Conservation (phyloP, 2,888 invertebrate genomes). For the Quadroppia sp. region DNA sequence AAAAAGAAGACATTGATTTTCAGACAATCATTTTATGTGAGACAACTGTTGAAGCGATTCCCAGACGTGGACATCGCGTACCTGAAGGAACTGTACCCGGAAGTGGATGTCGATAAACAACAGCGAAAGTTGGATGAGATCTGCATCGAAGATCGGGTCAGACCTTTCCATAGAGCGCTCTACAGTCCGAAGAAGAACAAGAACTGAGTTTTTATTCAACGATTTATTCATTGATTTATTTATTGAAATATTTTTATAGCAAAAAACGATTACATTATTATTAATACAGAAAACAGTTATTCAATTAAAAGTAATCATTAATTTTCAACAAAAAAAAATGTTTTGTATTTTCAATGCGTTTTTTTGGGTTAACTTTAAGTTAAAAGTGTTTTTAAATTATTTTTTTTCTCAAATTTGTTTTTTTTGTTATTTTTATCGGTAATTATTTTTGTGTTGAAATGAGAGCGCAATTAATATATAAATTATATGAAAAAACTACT, state of each 20-base stretch:
- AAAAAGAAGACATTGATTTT: conserved; percentile 12
- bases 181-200: conserved; percentile 12
- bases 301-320: background rate
- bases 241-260: background rate
- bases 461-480: conserved; percentile 25
- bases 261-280: background rate
- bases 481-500: conserved; percentile 31
- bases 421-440: background rate
- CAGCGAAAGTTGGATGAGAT: conserved; percentile 39
- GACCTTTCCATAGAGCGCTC: background rate
- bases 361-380: too few species aligned
- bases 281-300: background rate
- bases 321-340: background rate
- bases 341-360: background rate
- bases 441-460: background rate
- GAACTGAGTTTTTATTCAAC: too few species aligned
- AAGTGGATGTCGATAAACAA: conserved; percentile 66
- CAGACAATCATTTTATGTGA: conserved; percentile 50
- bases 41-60: conserved; percentile 64
- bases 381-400: background rate
- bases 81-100: conserved; percentile 68
- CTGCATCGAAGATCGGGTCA: background rate
- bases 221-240: background rate
- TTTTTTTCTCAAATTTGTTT: background rate
- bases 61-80: conserved; percentile 69